Base-by-base conservation (phyloP, 2,888 invertebrate species). In the Ophion ellenae region DNA sequence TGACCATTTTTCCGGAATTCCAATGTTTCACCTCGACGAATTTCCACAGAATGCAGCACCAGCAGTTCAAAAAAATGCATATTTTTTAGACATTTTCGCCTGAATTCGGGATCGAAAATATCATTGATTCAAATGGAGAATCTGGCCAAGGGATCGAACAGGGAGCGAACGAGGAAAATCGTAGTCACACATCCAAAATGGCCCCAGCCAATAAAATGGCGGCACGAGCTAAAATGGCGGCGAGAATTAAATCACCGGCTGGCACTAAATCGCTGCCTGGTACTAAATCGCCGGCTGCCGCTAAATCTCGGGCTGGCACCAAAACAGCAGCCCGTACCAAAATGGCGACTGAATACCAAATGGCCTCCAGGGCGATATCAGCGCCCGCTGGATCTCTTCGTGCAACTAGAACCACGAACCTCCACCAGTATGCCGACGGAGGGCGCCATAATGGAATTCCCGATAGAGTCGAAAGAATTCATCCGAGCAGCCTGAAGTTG, bases 401-500 rank as follows among this genome's bases (percentile, higher is more conserved):
- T 2, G 36, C 77, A 28, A 40, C 75, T 66, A 69, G 45, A 24
- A 73, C 36, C 5, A 64, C 53, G 6, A 11, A 64, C 14, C 78
- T 71, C 61, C 83, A 83, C 57, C 74, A 61, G 57, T 86, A 83
- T 57, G 69, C 83, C 45, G 75, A 67, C 6, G 75, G 74, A 24
- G 45, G 69, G 47, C 73, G 17, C 14, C 81, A 84, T 57, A 64
- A 79, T 74, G 87, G 86, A 14, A 59, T 85, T 76, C 85, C 84
- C 32, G 88, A 87, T 67, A 85, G 83, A 81, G 85, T 87, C 74
- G 82, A 85, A 81, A 95, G 95, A 88, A 94, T 95, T 45, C 97
- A 97, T 87, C 97, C 97, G 9, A 96, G 96, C 93, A 96, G 96
- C 90, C 96, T 97, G 71, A 97, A 97, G 94, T 94, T 97, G 79